Percentiles rank a stretch among this genome's conserved stretches.
phyloP scores from a whole-genome alignment of 2,113 vertebrate species.

The Lynx canadensis region DNA sequence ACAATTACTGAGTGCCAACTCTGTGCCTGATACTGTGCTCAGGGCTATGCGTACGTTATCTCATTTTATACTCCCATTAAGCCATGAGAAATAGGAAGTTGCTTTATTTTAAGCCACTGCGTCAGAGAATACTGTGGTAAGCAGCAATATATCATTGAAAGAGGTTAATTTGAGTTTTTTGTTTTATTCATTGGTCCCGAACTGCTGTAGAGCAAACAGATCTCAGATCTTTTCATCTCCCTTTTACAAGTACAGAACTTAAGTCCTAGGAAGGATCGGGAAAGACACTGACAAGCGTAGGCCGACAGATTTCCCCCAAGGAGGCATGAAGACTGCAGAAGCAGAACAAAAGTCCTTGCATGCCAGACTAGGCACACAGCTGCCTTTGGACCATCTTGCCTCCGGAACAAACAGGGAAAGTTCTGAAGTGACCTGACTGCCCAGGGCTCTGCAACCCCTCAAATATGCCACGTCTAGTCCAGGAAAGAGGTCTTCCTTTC shows the following conservation, averaged over 20 bases:
- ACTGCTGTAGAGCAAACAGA: background rate
- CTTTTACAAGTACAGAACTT: background rate
- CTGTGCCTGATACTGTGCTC: background rate
- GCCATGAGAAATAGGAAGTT: conserved; percentile 6
- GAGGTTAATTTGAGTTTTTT: background rate
- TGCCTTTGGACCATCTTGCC: background rate
- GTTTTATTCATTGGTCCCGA: background rate
- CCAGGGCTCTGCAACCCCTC: background rate
- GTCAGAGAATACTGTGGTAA: background rate
- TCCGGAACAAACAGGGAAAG: background rate
- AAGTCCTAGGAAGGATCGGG: background rate
- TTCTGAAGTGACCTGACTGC: background rate
- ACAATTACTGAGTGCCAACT: background rate
- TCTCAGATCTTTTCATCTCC: background rate
- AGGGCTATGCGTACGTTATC: background rate
- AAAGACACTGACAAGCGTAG: background rate
- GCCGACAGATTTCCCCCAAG: background rate
- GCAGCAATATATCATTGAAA: conserved; percentile 16
- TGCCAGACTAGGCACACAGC: background rate
- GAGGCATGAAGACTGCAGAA: background rate
- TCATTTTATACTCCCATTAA: conserved; percentile 7
- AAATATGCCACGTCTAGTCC: background rate
- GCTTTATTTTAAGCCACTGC: conserved; percentile 2
- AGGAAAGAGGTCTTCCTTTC: background rate
- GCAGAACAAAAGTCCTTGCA: background rate